Base-by-base conservation (phyloP, 2,113 vertebrate genomes). In the Barnardius zonarius region DNA sequence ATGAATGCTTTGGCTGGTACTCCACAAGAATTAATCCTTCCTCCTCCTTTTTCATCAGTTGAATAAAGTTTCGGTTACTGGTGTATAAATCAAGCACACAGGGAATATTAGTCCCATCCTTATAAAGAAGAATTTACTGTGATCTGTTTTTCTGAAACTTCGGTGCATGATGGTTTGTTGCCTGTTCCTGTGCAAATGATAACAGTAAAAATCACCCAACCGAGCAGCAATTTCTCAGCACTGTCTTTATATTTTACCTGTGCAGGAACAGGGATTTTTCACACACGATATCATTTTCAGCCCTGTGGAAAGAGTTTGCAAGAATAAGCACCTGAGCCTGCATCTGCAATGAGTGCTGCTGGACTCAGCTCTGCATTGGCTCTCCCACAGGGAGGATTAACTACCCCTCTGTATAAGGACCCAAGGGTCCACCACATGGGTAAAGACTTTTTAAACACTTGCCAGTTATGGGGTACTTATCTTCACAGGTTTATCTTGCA, bases 81-180 rank as follows among this genome's bases (percentile, higher is more conserved):
- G 37, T 69, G 43, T 84, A 95, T 95, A 91, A 96, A 96, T 97
- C 96, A 96, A 92, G 70, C 57, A 79, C 68, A 81, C 30, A 83
- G 75, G 49, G 68, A 92, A 84, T 95, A 95, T 76, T 86, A 94
- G 54, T 94, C 72, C 48, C 41, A 63, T 96, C 85, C n/a, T 96
- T 95, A 95, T 78, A 93, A 94, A 96, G 72, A 92, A 91, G 83
- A 96, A 94, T 96, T 97, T 97, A 94, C 80, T 68, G 54, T 66
- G 87, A 96, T 91, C 57, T 88, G 81, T 93, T 96, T 93, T 83
- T 89, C 85, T 93, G 83, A 95, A 92, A 83, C 70, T 94, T 95
- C 3, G 0, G 85, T 68, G 62, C 57, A 46, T 61, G 70, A 84
- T 88, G 44, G 54, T 83, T 95, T 92, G 86, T 88, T 91, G 83